A percentile compares a stretch with the other conserved stretches of the same genome.
Conservation (phyloP, 2,113 vertebrate species). For the Thamnaconus septentrionalis region DNA sequence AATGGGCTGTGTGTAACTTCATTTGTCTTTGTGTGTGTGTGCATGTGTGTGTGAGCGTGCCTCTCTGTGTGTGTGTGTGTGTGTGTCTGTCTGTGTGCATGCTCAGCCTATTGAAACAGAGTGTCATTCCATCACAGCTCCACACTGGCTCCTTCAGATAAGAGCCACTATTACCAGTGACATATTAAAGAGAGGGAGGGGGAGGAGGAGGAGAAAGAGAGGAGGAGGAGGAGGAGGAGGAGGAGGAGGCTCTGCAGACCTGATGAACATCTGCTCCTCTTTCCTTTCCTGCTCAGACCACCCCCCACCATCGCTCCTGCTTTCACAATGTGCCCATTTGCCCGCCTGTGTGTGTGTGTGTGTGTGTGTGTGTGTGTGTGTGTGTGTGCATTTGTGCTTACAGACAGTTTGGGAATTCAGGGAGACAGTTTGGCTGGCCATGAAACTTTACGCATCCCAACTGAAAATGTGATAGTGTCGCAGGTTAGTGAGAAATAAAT, state of each 20-base stretch:
- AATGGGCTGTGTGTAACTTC: background rate
- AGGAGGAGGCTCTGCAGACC: conserved; percentile 40
- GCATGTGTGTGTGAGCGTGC: background rate
- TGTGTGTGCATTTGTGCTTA: conserved; percentile 11
- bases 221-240: conserved; percentile 37
- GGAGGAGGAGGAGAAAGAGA: conserved; percentile 15
- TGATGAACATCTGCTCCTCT: conserved; percentile 67
- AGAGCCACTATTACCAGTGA: conserved; percentile 62
- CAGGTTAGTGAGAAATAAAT: too few relatives aligned
- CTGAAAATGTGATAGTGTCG: too few relatives aligned
- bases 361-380: background rate
- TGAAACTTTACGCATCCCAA: too few relatives aligned
- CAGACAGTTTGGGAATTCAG: background rate
- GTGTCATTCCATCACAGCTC: conserved; percentile 61
- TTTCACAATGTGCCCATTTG: conserved; percentile 24
- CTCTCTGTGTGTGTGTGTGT: too few relatives aligned
- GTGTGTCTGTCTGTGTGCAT: background rate
- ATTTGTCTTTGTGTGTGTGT: conserved; percentile 16
- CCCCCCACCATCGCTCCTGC: background rate
- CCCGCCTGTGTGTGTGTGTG: too few relatives aligned
- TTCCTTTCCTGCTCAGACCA: conserved; percentile 49
- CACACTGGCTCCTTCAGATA: conserved; percentile 55
- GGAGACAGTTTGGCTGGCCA: too few relatives aligned
- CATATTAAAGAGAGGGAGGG: conserved; percentile 47
- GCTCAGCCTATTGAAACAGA: conserved; percentile 46